Conservation (phyloP, 2,797 vertebrate genomes). For the Acanthurus tractus region DNA sequence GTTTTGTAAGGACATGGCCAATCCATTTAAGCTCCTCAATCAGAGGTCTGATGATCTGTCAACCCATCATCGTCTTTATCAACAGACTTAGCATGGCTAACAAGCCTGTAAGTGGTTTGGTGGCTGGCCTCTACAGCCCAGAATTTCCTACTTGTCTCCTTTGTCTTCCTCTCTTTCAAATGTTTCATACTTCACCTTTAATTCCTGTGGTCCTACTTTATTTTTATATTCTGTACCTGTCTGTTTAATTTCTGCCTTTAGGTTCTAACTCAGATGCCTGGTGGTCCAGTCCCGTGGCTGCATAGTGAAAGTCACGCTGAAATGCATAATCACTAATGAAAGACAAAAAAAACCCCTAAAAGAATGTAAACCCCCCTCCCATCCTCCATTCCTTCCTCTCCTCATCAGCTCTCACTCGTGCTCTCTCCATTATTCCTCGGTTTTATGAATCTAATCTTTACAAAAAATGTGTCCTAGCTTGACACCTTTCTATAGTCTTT, state of each 20-base stretch:
- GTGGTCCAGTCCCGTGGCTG: conserved; percentile 65
- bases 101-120: conserved; percentile 29
- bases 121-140: conserved; percentile 5
- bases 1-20: conserved; percentile 7
- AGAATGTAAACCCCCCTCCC: conserved; percentile 57
- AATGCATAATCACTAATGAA: conserved; percentile 54
- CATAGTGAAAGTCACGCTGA: conserved; percentile 50
- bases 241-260: conserved; percentile 4
- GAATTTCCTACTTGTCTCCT: neutral
- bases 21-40: conserved; percentile 37
- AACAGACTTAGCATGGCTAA: conserved; percentile 36
- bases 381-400: conserved; percentile 34
- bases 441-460: conserved; percentile 48
- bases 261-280: conserved; percentile 25
- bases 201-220: too few species aligned
- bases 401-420: conserved; percentile 13
- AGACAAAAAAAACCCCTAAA: conserved; percentile 35
- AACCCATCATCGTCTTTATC: conserved; percentile 37
- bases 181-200: neutral
- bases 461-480: conserved; percentile 32
- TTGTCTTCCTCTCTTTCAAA: neutral
- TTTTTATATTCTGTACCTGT: neutral
- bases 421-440: conserved; percentile 27
- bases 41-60: conserved; percentile 15
- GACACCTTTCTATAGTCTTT: conserved; percentile 42